Base-by-base conservation (phyloP, 1,140 invertebrate genomes). In the Panagrolaimus sp. region DNA sequence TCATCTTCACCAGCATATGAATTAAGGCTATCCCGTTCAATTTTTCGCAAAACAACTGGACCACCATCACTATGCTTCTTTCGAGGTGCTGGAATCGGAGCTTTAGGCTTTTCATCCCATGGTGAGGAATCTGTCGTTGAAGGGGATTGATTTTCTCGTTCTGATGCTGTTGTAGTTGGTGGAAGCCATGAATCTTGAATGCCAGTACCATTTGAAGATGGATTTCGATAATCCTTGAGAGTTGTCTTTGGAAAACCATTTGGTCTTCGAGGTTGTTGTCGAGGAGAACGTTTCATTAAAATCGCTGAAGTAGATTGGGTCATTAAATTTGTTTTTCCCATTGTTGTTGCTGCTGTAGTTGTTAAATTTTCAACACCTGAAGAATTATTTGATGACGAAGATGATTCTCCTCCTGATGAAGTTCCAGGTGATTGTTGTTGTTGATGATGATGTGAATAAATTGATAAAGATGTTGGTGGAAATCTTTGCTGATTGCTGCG, bases 111-210 rank as follows among this genome's bases (percentile, higher is more conserved):
- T 52, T 26, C 52, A 26, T 77, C 75, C 65, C 69, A 77, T 28
- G 75, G 75, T n/a, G 75, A 77, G 8, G 75, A 77, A 64, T 77
- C 75, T n/a, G 69, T 70, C 17, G 74, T 74, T 12, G 75, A 77
- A 44, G 74, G 77, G 21, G 68, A 44, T 32, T 17, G 21, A 38
- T 52, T 55, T 9, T 17, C 24, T n/a, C 14, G 21, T 38, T 24
- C 68, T 69, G 55, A 14, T 45, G 32, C 26, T 9, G 55, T 46
- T 26, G 55, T 17, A 15, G 43, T 69, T 24, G 24, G 8, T 12
- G 68, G 43, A 32, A 38, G 32, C 32, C 32, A 38, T 21, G n/a
- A 6, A 64, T 67, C n/a, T 14, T 67, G 65, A 65, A 1, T n/a
- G 28, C 32, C 28, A 44, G 63, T 47, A 4, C 17, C 63, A 1